phyloP scores from a whole-genome alignment of 1,140 invertebrate species.

The Formica selysi region DNA sequence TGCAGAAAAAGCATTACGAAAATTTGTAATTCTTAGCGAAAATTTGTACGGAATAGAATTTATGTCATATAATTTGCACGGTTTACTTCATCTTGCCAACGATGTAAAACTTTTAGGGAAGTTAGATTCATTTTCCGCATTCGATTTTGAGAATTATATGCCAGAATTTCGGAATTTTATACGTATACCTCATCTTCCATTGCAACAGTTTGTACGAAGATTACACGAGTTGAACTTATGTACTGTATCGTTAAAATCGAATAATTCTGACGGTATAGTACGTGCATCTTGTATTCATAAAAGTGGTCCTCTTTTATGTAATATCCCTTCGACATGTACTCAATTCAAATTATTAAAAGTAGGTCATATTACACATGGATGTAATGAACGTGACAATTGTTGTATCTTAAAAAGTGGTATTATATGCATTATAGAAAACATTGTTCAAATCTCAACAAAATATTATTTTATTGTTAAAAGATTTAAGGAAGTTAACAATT shows the following conservation, averaged over 20 bases:
- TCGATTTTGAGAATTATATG: slow-evolving; percentile 6
- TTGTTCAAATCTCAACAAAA: background rate
- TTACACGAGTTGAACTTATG: background rate
- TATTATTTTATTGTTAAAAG: slow-evolving; percentile 15
- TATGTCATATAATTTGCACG: slow-evolving; percentile 3
- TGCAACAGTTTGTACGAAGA: background rate
- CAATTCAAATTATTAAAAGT: slow-evolving; percentile 25
- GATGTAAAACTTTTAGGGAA: slow-evolving; percentile 7
- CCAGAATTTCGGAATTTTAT: background rate
- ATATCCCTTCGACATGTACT: background rate
- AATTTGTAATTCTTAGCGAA: background rate
- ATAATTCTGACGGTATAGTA: background rate
- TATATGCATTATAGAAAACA: slow-evolving; percentile 3
- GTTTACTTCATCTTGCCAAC: slow-evolving; percentile 13
- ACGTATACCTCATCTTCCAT: background rate
- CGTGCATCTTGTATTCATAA: background rate
- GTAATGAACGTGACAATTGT: slow-evolving; percentile 15
- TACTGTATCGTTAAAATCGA: background rate
- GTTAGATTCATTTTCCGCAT: slow-evolving; percentile 2
- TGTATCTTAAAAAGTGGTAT: background rate
- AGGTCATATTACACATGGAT: background rate
- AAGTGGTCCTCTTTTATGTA: background rate
- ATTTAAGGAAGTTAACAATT: background rate
- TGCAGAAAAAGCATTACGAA: background rate
- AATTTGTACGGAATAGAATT: background rate